Conservation (phyloP, 2,888 invertebrate genomes). For the Anticlea derivata region DNA sequence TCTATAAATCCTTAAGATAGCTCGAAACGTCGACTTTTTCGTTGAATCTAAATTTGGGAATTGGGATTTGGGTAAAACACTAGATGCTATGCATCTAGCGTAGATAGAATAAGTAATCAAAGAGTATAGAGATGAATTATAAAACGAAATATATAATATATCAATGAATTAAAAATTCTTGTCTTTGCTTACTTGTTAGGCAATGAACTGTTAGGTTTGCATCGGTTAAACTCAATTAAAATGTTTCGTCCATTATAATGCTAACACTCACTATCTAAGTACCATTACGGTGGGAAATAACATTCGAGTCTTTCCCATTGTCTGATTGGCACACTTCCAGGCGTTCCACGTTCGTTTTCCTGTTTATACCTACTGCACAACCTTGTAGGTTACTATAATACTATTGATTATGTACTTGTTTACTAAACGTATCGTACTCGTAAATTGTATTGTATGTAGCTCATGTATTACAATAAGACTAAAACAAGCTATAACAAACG, state of each 20-base stretch:
- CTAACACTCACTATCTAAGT: constrained; percentile 18
- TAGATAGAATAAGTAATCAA: too few relatives aligned
- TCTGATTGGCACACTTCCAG: constrained; percentile 33
- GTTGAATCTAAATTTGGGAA: too few relatives aligned
- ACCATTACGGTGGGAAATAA: constrained; percentile 21
- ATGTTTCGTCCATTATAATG: constrained; percentile 26
- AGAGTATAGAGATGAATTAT: too few relatives aligned
- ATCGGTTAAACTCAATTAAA: constrained; percentile 17
- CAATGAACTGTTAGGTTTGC: constrained; percentile 15
- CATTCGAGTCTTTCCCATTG: constrained; percentile 27
- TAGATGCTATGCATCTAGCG: too few relatives aligned
- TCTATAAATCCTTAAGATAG: too few relatives aligned
- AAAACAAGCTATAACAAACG: constrained; percentile 1
- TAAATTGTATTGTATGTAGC: constrained; percentile 15
- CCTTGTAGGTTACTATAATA: constrained; percentile 4
- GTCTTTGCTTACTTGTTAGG: constrained; percentile 1
- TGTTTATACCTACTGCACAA: constrained; percentile 28
- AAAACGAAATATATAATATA: neutral
- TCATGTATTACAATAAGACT: neutral
- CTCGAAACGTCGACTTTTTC: too few relatives aligned
- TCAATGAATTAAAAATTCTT: neutral
- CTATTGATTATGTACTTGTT: constrained; percentile 14
- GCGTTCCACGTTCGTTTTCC: constrained; percentile 27
- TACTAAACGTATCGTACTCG: constrained; percentile 24
- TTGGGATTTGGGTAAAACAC: too few relatives aligned